Evolutionary conservation across 2,888 invertebrate genomes (phyloP), one percentile per base, ranked within the genome.

Genomic region (Andrena minutula): DNA sequence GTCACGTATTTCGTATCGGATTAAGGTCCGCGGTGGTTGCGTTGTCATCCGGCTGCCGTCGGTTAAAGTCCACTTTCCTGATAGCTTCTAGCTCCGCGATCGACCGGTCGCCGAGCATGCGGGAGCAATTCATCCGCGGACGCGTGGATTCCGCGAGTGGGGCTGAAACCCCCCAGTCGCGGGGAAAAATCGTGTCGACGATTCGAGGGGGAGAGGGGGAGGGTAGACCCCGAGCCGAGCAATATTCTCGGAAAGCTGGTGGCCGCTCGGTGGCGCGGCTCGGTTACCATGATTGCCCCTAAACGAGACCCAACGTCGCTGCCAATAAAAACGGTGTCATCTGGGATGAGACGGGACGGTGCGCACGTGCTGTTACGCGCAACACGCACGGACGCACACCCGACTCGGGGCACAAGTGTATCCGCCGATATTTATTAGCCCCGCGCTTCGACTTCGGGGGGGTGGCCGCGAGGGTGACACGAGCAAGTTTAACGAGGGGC

Each of bases 281-380:
- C 74, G 68, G 58, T 65, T 16, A 80, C 84, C 89, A 89, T 89
- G 91, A 92, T 92, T 91, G 90, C 81, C 86, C 84, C 86, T 86
- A 88, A 91, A 88, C 89, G 87, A 84, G 88, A 83, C 84, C 81
- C 77, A 84, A 82, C 85, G 81, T 89, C 86, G 87, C 82, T 89
- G 88, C 86, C 92, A 91, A 93, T 93, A 92, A 93, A 92, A 93
- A 90, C 89, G 90, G 87, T 90, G 90, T 91, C 92, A 91, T 91
- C 90, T 89, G 91, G 87, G 84, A 83, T 2, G 64, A 47, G 70
- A 49, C 20, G 70, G n/a, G 60, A 35, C 65, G 75, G 3, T 32
- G 73, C 78, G 86, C 86, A 83, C 87, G 90, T 87, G 88, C 85
- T 84, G 82, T 65, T 41, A 30, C 49, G 58, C 63, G 64, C 56